Conservation (phyloP, 2,888 invertebrate species). For the Lordiphosa andalusiaca region DNA sequence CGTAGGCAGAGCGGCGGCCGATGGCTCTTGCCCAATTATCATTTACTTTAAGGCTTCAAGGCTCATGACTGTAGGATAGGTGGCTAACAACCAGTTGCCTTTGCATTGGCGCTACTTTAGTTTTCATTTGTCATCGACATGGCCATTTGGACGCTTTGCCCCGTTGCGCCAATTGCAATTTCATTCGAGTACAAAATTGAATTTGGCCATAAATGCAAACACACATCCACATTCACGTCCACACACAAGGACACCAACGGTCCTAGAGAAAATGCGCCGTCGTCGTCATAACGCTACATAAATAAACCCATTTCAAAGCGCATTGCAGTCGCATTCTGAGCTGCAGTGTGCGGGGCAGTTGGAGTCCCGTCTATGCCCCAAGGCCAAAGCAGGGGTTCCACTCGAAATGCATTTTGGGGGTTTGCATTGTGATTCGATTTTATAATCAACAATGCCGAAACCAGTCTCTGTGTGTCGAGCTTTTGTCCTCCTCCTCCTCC, state of each 20-base stretch:
- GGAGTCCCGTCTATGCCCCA: conserved; percentile 37
- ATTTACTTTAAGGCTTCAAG: background rate
- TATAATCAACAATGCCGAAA: conserved; percentile 69
- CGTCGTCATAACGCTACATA: conserved; percentile 68
- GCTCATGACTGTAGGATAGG: background rate
- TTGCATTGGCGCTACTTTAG: conserved; percentile 39
- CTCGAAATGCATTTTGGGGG: conserved; percentile 33
- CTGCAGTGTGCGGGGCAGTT: conserved; percentile 1
- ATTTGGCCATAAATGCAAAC: conserved; percentile 46
- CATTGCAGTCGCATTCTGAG: conserved; percentile 53
- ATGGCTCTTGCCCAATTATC: conserved; percentile 1
- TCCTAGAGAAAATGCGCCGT: conserved; percentile 39
- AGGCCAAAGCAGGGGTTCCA: conserved; percentile 39
- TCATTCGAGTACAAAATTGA: conserved; percentile 61
- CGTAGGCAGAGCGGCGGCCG: background rate
- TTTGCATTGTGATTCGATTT: conserved; percentile 60
- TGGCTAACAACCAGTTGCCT: conserved; percentile 30
- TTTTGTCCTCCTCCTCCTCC: conserved; percentile 36
- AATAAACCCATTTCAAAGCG: conserved; percentile 67
- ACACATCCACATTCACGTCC: conserved; percentile 7
- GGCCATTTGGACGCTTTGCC: conserved; percentile 45
- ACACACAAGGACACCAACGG: conserved; percentile 13
- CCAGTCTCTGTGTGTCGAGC: conserved; percentile 30
- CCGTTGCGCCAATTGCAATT: conserved; percentile 61
- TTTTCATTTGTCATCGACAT: conserved; percentile 67